These are phyloP conservation scores for Paragorgia papillata DNA, from an alignment of 92 coral and sea anemone genomes.

Conservation along the genomic window DNA sequence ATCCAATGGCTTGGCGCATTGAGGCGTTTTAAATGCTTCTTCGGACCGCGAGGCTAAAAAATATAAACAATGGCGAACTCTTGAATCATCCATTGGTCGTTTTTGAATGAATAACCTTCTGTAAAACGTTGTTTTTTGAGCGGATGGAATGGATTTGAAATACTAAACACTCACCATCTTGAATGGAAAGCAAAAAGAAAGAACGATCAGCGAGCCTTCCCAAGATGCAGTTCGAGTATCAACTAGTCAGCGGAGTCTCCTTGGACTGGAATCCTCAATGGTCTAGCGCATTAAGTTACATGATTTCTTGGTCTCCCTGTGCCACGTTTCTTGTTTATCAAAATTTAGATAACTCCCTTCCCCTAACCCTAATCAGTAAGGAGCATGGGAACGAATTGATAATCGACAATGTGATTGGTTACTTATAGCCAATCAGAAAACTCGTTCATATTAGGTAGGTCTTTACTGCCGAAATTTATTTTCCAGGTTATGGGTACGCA, in stretches of 20 bases:
- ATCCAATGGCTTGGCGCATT: constrained; percentile 99
- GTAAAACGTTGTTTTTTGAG: background rate
- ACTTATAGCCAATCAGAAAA: no score
- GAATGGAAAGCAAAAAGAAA: constrained; percentile 35
- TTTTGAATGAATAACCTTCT: constrained; percentile 7
- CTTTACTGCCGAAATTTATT: no score
- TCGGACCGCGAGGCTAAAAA: constrained; percentile 99
- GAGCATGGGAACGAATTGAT: no score
- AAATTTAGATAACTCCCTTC: no score
- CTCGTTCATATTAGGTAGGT: no score
- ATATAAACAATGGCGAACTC: constrained; percentile 53
- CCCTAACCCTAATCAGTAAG: no score
- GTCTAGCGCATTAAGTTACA: constrained; percentile 25
- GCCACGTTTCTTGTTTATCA: no score
- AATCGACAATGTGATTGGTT: no score
- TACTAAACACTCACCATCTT: constrained; percentile 44
- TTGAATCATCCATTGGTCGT: constrained; percentile 33
- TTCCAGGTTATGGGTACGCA: no score
- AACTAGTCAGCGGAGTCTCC: background rate
- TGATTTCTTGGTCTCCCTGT: no score
- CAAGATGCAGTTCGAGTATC: background rate
- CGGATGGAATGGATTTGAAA: constrained; percentile 56
- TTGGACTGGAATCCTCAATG: background rate
- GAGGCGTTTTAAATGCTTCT: constrained; percentile 98
- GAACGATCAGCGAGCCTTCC: constrained; percentile 28